Evolutionary conservation across 2,113 vertebrate genomes (phyloP).

Genomic region (Suricata suricatta): DNA sequence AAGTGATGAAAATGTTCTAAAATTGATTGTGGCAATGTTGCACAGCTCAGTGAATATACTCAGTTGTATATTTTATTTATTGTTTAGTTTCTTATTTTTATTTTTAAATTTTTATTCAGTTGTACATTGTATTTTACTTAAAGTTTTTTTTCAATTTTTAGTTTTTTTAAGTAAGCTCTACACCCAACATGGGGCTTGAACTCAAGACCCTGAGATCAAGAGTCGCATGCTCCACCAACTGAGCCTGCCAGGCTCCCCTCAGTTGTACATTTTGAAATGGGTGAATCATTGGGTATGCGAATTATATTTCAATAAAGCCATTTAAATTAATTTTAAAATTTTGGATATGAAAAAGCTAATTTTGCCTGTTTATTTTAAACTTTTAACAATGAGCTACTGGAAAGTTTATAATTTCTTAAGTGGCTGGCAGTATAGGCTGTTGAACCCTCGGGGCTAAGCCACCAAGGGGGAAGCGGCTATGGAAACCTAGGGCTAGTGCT

Average conservation of each 20-base stretch:
- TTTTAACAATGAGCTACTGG: background rate
- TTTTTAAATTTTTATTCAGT: background rate
- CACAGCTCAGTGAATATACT: background rate
- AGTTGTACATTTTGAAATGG: background rate
- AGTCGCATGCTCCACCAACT: background rate
- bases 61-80: background rate
- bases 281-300: background rate
- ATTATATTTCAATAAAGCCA: background rate
- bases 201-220: background rate
- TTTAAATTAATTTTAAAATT: background rate
- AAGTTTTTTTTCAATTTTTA: background rate
- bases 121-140: background rate
- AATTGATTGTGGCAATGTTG: background rate
- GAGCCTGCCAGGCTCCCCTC: background rate
- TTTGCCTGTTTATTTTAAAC: background rate
- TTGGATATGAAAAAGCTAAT: background rate
- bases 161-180: background rate
- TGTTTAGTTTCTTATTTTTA: background rate
- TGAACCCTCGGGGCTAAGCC: background rate
- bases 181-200: background rate
- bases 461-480: background rate
- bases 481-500: background rate
- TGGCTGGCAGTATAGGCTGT: background rate
- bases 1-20: background rate
- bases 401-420: background rate